Conservation (phyloP, 2,888 invertebrate species). For the Phortica okadai region DNA sequence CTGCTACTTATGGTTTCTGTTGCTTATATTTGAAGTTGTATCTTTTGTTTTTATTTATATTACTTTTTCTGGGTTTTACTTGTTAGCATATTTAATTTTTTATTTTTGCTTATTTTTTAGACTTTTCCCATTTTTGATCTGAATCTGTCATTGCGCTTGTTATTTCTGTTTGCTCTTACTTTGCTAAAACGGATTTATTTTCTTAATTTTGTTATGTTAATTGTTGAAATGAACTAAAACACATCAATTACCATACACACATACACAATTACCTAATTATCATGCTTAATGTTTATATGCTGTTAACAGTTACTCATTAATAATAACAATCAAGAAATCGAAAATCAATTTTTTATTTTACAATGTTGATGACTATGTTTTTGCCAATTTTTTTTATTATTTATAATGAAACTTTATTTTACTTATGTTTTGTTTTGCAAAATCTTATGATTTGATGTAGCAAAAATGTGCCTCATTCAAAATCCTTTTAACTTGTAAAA, state of each 20-base stretch:
- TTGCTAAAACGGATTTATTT: conserved; percentile 68
- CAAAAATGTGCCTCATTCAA: conserved; percentile 54
- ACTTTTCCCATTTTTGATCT: conserved; percentile 32
- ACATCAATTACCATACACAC: conserved; percentile 45
- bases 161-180: conserved; percentile 53
- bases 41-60: not conserved
- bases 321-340: conserved; percentile 25
- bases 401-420: not conserved
- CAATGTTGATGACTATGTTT: not conserved
- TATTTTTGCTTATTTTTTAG: conserved; percentile 1
- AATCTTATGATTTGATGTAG: conserved; percentile 45
- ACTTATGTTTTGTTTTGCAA: conserved; percentile 24
- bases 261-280: conserved; percentile 57
- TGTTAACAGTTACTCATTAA: conserved; percentile 21
- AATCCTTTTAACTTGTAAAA: conserved; percentile 40
- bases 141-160: conserved; percentile 25
- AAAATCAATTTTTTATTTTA: not conserved
- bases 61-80: not conserved
- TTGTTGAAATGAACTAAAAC: conserved; percentile 52
- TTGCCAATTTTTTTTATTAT: not conserved
- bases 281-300: conserved; percentile 6
- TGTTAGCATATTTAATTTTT: conserved; percentile 3
- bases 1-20: conserved; percentile 21
- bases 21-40: not conserved
- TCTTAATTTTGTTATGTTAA: conserved; percentile 40